Evolutionary conservation across 2,888 invertebrate species (phyloP), one percentile per base, ranked within the genome.

Genomic region (Orchestes rusci): DNA sequence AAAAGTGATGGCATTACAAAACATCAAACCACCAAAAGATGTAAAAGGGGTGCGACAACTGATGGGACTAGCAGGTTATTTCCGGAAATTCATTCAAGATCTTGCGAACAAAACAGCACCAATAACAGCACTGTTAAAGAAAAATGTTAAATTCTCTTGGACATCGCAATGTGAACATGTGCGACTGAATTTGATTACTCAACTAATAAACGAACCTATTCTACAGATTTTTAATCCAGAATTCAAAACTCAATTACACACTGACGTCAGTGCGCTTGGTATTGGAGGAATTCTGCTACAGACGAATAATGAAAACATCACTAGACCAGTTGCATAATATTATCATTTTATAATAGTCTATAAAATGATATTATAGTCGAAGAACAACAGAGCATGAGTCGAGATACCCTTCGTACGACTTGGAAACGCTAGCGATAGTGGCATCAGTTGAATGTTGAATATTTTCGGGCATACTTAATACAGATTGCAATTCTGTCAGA

Each of bases 341-440:
- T n/a, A n/a, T n/a, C n/a, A n/a, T n/a, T n/a, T n/a, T n/a, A n/a
- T n/a, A n/a, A n/a, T n/a, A n/a, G n/a, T n/a, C n/a, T n/a, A n/a
- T n/a, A n/a, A n/a, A n/a, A n/a, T n/a, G n/a, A n/a, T n/a, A 48
- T 19, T 49, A 43, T 20, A 49, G 46, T 17, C n/a, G 50, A 29
- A 15, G 48, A 4, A 50, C 48, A 10, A 50, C 48, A 5, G 39
- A 43, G 10, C 39, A 13, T 29, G 52, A 52, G 40, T 38, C 45
- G 1, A 45, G 16, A 30, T 50, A 51, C 20, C 50, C 50, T 16
- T 41, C 51, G 2, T 50, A 51, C 16, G 39, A 52, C 16, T 31
- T 53, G 30, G 52, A 51, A 39, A 53, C 51, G 3, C 37, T 51
- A 2, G 51, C 45, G 20, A 45, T 53, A 16, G 53, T 44, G 10